phyloP scores from a whole-genome alignment of 2,888 invertebrate species.

The Yponomeuta sedellus region DNA sequence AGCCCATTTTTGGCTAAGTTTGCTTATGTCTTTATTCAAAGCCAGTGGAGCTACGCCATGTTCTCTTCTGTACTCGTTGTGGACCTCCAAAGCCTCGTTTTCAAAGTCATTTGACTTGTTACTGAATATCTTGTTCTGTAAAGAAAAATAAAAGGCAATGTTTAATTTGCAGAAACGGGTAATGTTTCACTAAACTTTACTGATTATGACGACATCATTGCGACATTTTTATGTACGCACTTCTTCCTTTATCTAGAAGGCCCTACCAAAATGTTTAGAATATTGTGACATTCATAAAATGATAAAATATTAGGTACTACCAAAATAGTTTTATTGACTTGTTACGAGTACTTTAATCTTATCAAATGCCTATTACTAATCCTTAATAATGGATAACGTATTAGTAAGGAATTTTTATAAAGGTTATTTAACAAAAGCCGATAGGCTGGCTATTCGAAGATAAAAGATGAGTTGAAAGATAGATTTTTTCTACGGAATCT shows the following conservation, averaged over 20 bases:
- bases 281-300: too few relatives aligned
- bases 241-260: conserved; percentile 31
- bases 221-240: not conserved
- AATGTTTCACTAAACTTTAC: not conserved
- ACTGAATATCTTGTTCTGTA: conserved; percentile 22
- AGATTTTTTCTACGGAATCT: too few relatives aligned
- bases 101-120: conserved; percentile 39
- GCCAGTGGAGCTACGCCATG: conserved; percentile 66
- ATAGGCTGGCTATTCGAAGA: too few relatives aligned
- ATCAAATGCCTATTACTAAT: too few relatives aligned
- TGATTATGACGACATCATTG: too few relatives aligned
- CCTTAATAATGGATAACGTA: too few relatives aligned
- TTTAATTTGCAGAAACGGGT: not conserved
- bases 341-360: too few relatives aligned
- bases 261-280: not conserved
- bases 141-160: conserved; percentile 8
- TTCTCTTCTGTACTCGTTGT: conserved; percentile 63
- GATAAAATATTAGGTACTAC: too few relatives aligned
- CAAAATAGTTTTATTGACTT: too few relatives aligned
- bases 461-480: too few relatives aligned
- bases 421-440: too few relatives aligned
- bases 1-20: conserved; percentile 83
- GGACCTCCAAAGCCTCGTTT: conserved; percentile 57
- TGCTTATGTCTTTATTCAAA: conserved; percentile 78
- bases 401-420: too few relatives aligned